Evolutionary conservation across 2,797 vertebrate species (phyloP), one percentile per base, ranked within the genome.

Genomic region (Cyprinodon diabolis): DNA sequence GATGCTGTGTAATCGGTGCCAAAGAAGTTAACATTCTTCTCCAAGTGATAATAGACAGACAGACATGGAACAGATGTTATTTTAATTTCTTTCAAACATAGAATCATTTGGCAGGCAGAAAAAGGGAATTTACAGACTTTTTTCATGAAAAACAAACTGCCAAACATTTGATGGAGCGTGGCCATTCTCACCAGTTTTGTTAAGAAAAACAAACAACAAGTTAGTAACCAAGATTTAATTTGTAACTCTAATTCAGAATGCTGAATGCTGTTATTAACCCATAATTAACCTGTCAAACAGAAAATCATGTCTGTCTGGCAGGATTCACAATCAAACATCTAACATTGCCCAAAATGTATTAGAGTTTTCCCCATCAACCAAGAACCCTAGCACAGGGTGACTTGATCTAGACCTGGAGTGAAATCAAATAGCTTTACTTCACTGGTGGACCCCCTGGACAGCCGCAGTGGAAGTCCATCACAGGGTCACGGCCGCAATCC

Each of bases 401-500:
- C 79, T 79, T 68, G 75, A 80, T 74, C 70, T 70, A 3, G 11
- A 70, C 69, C 56, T 4, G 70, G 68, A 74, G 68, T 68, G 71
- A 85, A 84, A 89, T 88, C 81, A 87, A 87, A 82, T 83, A 66
- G 68, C 77, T 73, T 35, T 66, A 76, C 79, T 80, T 77, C 66
- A 66, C 63, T 1, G 13, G 62, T 54, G 71, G 80, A 80, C 82
- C 88, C 80, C 78, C 87, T 35, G 68, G 83, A 87, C 71, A 68
- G 88, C 84, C 21, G 71, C 84, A 75, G 45, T 83, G 83, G 81
- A 86, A 89, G 89, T 90, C 90, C 86, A 88, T 91, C 91, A 88
- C 83, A 70, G 76, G 89, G 89, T 91, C 90, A 78, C 83, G 86
- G 86, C 92, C 89, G 89, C 88, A 81, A 90, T 92, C 90, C 73